Evolutionary conservation across 2,113 vertebrate species (phyloP).

Genomic region (Hystrix cristata): DNA sequence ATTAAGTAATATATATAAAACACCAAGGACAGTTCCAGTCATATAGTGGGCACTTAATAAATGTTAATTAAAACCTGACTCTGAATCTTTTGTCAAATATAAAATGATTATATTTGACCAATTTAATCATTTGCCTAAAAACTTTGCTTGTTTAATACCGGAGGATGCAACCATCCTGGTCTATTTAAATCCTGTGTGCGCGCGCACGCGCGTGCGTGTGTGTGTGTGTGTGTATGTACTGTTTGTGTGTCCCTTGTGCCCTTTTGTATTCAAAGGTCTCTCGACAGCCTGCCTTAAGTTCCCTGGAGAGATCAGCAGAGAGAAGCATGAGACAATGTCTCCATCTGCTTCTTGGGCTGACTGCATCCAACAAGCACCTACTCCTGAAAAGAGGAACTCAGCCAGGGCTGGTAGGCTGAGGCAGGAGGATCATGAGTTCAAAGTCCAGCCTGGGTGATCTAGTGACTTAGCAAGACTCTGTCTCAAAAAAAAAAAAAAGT

Average conservation of each 20-base stretch:
- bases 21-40: not conserved
- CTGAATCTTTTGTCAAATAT: not conserved
- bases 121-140: not conserved
- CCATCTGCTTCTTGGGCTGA: not conserved
- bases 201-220: not conserved
- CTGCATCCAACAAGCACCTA: not conserved
- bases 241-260: not conserved
- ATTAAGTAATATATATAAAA: not conserved
- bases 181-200: not conserved
- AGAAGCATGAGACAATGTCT: not conserved
- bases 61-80: not conserved
- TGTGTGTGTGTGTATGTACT: not conserved
- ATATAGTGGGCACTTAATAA: slow-evolving; percentile 35
- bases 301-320: not conserved
- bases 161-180: not conserved
- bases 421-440: not conserved
- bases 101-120: not conserved
- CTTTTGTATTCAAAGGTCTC: not conserved
- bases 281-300: not conserved
- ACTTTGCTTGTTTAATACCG: not conserved
- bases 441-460: not conserved
- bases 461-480: not conserved
- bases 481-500: not conserved
- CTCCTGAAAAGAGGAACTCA: not conserved
- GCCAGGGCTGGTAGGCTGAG: not conserved